A percentile compares a stretch with the other conserved stretches of the same genome.
These are phyloP conservation scores for Serranus cabrilla DNA, from an alignment of 2,797 vertebrate genomes.

Conservation along the genomic window DNA sequence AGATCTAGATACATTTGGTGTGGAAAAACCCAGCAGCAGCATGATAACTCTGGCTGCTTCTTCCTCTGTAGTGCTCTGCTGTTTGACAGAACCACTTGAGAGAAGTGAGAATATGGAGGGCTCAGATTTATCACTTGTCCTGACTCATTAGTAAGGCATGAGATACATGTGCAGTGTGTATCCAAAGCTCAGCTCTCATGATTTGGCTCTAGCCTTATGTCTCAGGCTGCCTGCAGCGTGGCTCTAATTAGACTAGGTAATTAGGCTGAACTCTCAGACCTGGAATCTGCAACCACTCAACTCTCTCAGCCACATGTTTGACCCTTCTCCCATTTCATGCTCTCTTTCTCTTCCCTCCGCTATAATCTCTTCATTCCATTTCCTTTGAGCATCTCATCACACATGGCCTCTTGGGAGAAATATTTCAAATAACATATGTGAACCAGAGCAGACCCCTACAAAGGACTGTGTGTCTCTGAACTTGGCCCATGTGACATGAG, in stretches of 20 bases:
- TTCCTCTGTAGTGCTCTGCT: slow-evolving; percentile 11
- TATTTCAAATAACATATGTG: slow-evolving; percentile 33
- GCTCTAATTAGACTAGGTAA: slow-evolving; percentile 70
- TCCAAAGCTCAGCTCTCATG: slow-evolving; percentile 51
- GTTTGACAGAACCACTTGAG: slow-evolving; percentile 54
- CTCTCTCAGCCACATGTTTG: slow-evolving; percentile 62
- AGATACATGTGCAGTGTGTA: slow-evolving; percentile 39
- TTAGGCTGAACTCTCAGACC: slow-evolving; percentile 64
- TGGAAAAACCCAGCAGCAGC: not conserved
- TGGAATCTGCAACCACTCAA: slow-evolving; percentile 58
- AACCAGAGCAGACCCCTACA: slow-evolving; percentile 23
- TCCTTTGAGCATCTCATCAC: slow-evolving; percentile 40
- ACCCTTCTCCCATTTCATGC: slow-evolving; percentile 35
- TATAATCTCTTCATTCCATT: slow-evolving; percentile 49
- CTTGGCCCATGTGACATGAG: slow-evolving; percentile 3
- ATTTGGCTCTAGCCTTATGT: slow-evolving; percentile 57
- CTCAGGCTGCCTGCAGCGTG: slow-evolving; percentile 69
- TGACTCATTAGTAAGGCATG: slow-evolving; percentile 45
- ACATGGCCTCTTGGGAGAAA: slow-evolving; percentile 17
- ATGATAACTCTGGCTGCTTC: not conserved
- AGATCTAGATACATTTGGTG: not conserved
- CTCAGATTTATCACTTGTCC: slow-evolving; percentile 41
- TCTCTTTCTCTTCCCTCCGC: slow-evolving; percentile 2
- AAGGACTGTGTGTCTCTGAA: slow-evolving; percentile 9
- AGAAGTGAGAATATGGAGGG: slow-evolving; percentile 35